Percentiles rank a stretch among this genome's conserved stretches.
phyloP scores from a whole-genome alignment of 2,888 invertebrate species.

The Nebria salina region DNA sequence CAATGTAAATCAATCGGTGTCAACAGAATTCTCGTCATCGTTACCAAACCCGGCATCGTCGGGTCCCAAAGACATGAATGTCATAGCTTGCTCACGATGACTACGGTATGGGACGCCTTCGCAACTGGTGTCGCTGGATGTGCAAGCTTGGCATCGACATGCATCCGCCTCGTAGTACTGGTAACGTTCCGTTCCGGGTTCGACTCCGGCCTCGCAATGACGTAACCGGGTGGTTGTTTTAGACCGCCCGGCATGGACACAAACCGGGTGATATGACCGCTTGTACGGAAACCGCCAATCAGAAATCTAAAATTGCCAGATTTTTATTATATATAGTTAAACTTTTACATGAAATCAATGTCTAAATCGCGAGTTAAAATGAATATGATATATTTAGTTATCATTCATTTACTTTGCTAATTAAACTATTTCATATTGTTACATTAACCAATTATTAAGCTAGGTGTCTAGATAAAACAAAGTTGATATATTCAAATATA shows the following conservation, averaged over 20 bases:
- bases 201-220: constrained; percentile 80
- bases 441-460: background rate
- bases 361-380: no score
- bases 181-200: constrained; percentile 75
- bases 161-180: constrained; percentile 81
- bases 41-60: constrained; percentile 34
- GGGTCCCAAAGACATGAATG: constrained; percentile 35
- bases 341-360: background rate
- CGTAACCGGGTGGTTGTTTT: constrained; percentile 72
- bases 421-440: background rate
- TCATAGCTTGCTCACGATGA: constrained; percentile 59
- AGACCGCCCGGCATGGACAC: constrained; percentile 78
- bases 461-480: background rate
- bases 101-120: constrained; percentile 70
- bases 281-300: constrained; percentile 92
- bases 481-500: background rate
- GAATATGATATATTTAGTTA: background rate
- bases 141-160: constrained; percentile 79
- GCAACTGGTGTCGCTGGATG: constrained; percentile 75
- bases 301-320: constrained; percentile 69
- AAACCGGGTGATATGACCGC: constrained; percentile 85
- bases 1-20: constrained; percentile 5
- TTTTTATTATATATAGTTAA: background rate
- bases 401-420: background rate
- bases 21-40: constrained; percentile 36